These are phyloP conservation scores for Harpalus rubripes DNA, from an alignment of 2,888 invertebrate species.

Conservation along the genomic window DNA sequence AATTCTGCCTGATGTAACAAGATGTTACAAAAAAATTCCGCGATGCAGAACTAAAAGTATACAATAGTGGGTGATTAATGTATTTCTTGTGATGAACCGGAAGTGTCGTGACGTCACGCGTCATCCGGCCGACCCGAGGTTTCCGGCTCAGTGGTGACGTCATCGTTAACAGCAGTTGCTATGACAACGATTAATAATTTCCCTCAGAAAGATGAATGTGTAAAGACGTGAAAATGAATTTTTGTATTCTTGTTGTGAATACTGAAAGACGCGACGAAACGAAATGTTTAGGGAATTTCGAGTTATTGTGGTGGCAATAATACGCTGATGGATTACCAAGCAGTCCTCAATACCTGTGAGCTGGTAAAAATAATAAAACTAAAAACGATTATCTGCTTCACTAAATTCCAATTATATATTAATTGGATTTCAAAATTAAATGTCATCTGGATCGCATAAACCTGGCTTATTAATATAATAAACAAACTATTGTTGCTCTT, in stretches of 20 bases:
- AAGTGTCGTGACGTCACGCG: slow-evolving; percentile 41
- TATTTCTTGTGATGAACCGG: slow-evolving; percentile 47
- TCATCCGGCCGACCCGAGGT: slow-evolving; percentile 40
- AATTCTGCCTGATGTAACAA: slow-evolving; percentile 16
- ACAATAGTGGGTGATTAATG: slow-evolving; percentile 46
- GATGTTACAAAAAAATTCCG: slow-evolving; percentile 37
- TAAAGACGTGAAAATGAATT: slow-evolving; percentile 51
- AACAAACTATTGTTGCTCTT: too few relatives aligned
- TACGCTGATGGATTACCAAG: slow-evolving; percentile 46
- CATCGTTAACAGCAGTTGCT: slow-evolving; percentile 50
- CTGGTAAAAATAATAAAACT: not conserved
- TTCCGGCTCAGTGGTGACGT: slow-evolving; percentile 32
- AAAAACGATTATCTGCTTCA: not conserved
- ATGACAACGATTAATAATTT: slow-evolving; percentile 52
- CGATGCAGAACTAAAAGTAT: slow-evolving; percentile 44
- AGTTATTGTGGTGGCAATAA: slow-evolving; percentile 46
- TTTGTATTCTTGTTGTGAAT: slow-evolving; percentile 53
- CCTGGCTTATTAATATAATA: too few relatives aligned
- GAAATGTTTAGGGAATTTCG: slow-evolving; percentile 43
- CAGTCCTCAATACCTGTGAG: slow-evolving; percentile 21
- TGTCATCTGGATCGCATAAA: too few relatives aligned
- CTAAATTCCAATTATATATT: not conserved
- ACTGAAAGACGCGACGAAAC: slow-evolving; percentile 45
- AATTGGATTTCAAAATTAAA: not conserved
- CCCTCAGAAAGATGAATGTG: slow-evolving; percentile 41